Conservation (phyloP, 2,113 vertebrate genomes). For the Puntigrus tetrazona region DNA sequence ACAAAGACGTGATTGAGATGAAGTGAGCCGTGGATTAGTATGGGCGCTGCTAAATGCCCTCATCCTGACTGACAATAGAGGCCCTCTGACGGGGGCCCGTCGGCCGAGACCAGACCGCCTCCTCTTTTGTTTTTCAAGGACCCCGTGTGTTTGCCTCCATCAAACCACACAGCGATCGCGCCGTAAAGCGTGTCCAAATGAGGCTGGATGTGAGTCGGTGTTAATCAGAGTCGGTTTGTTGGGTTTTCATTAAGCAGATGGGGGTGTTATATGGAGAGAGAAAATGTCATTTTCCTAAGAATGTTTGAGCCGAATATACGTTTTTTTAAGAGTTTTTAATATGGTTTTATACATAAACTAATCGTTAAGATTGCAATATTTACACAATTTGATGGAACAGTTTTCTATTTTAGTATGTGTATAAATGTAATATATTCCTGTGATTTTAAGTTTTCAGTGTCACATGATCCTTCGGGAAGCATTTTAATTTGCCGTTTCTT, state of each 20-base stretch:
- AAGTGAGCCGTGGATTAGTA: constrained; percentile 52
- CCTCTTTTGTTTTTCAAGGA: constrained; percentile 44
- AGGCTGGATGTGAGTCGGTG: background rate
- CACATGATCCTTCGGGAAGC: background rate
- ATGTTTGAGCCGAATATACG: background rate
- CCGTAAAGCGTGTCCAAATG: background rate
- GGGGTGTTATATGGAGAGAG: background rate
- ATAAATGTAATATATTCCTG: background rate
- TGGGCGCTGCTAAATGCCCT: background rate
- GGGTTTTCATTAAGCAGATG: background rate
- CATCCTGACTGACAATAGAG: constrained; percentile 17
- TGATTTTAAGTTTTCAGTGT: background rate
- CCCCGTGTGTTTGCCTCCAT: background rate
- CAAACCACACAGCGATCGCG: background rate
- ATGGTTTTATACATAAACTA: background rate
- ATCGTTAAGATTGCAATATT: background rate
- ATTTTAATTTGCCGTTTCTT: background rate
- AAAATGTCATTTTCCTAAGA: background rate
- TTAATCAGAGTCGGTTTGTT: background rate
- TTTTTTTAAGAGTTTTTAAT: background rate
- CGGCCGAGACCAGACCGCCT: background rate
- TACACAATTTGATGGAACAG: background rate
- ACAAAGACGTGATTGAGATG: constrained; percentile 58
- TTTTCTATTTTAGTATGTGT: background rate
- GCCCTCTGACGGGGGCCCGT: background rate